These are phyloP conservation scores for Halcyon senegalensis DNA, from an alignment of 2,113 vertebrate genomes.

Conservation along the genomic window DNA sequence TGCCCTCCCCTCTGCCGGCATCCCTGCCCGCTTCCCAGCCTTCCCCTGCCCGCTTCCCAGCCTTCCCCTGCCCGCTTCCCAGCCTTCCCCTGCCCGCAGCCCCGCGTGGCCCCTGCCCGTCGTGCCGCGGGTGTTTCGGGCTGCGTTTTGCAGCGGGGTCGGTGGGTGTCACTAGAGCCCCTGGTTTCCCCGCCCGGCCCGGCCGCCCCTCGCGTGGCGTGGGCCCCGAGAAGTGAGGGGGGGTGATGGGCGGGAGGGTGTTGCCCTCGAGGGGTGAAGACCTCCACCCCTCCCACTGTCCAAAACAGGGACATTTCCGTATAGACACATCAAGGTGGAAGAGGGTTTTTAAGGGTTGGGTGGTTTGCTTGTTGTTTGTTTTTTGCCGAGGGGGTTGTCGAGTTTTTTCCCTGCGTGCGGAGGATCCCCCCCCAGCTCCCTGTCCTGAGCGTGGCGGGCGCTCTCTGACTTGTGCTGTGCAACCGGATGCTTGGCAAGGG, in stretches of 20 bases:
- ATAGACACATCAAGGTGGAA: neutral
- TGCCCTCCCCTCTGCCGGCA: no score
- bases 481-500: neutral
- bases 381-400: neutral
- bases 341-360: neutral
- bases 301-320: neutral
- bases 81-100: no score
- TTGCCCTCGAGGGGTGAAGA: neutral
- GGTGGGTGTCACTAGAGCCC: constrained; percentile 71
- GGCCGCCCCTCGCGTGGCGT: neutral
- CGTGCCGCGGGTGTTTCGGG: neutral
- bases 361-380: neutral
- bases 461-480: neutral
- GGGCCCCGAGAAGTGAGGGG: neutral
- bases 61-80: neutral
- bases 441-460: neutral
- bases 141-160: constrained; percentile 63
- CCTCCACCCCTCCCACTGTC: neutral
- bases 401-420: neutral
- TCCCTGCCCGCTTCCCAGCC: no score
- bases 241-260: neutral
- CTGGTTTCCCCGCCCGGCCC: neutral
- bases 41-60: no score
- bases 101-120: neutral
- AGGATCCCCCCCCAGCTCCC: neutral